These are phyloP conservation scores for Melanocharis versteri DNA, from an alignment of 2,113 vertebrate genomes.

Conservation along the genomic window DNA sequence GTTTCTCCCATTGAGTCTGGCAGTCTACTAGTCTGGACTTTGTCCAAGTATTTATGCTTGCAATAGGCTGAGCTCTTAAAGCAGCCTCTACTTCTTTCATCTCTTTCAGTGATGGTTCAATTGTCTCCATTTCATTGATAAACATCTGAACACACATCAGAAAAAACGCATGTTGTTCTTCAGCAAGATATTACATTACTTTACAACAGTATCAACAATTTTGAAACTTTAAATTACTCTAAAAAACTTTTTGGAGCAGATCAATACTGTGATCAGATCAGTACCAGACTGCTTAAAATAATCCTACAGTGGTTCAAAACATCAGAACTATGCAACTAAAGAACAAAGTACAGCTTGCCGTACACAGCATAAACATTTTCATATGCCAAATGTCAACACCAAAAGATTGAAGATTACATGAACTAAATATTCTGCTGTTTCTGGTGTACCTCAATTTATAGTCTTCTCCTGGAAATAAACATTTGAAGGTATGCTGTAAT, in stretches of 20 bases:
- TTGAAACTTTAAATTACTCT: not conserved
- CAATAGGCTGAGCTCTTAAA: constrained; percentile 75
- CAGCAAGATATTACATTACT: not conserved
- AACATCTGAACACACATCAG: constrained; percentile 71
- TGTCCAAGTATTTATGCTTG: constrained; percentile 78
- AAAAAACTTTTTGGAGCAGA: not conserved
- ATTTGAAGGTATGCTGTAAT: not conserved
- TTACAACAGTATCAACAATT: not conserved
- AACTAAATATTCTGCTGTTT: not conserved
- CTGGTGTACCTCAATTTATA: not conserved
- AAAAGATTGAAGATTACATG: not conserved
- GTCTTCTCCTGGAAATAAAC: not conserved
- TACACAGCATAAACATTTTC: not conserved
- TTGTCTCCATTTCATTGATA: constrained; percentile 77
- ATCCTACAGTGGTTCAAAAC: not conserved
- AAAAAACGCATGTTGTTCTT: not conserved
- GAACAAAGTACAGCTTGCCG: not conserved
- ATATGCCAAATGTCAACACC: not conserved
- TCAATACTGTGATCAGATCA: not conserved
- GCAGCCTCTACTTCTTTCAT: constrained; percentile 81
- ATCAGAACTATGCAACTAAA: not conserved
- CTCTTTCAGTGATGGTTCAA: constrained; percentile 85
- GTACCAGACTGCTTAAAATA: not conserved
- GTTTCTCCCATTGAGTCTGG: constrained; percentile 79
- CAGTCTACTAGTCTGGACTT: constrained; percentile 75